phyloP scores from a whole-genome alignment of 2,113 vertebrate genomes.

The Spea bombifrons region DNA sequence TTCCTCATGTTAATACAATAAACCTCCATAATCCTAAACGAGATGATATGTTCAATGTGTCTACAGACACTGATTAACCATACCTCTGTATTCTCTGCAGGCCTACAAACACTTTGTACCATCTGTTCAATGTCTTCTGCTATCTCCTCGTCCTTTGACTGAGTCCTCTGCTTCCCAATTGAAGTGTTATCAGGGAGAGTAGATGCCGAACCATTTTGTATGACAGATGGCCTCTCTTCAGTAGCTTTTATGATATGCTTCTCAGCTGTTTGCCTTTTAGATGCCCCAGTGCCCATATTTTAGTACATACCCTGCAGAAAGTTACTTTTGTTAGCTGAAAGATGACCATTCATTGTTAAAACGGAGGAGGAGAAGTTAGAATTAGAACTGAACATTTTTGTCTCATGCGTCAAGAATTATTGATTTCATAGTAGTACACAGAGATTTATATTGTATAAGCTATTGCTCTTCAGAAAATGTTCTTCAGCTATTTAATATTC shows the following conservation, averaged over 20 bases:
- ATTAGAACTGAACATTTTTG: too few relatives aligned
- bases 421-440: too few relatives aligned
- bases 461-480: too few relatives aligned
- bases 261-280: constrained; percentile 15
- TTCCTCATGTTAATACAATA: too few relatives aligned
- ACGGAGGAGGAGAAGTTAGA: too few relatives aligned
- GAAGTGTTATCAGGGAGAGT: constrained; percentile 32
- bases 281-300: constrained; percentile 40
- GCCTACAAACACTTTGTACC: constrained; percentile 5
- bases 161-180: constrained; percentile 18
- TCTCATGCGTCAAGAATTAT: too few relatives aligned
- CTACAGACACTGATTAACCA: background rate
- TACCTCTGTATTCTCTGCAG: constrained; percentile 13
- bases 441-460: too few relatives aligned
- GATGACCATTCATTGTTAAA: too few relatives aligned
- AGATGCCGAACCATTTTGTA: constrained; percentile 25
- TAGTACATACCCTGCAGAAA: background rate
- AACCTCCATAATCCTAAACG: too few relatives aligned
- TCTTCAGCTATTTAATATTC: too few relatives aligned
- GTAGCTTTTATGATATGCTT: background rate
- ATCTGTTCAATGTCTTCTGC: constrained; percentile 41
- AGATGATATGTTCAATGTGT: too few relatives aligned
- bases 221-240: constrained; percentile 5
- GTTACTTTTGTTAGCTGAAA: constrained; percentile 3
- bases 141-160: constrained; percentile 32